A percentile compares a stretch with the other conserved stretches of the same genome.
Evolutionary conservation across 1,140 invertebrate species (phyloP).

Genomic region (Drosophila tani): DNA sequence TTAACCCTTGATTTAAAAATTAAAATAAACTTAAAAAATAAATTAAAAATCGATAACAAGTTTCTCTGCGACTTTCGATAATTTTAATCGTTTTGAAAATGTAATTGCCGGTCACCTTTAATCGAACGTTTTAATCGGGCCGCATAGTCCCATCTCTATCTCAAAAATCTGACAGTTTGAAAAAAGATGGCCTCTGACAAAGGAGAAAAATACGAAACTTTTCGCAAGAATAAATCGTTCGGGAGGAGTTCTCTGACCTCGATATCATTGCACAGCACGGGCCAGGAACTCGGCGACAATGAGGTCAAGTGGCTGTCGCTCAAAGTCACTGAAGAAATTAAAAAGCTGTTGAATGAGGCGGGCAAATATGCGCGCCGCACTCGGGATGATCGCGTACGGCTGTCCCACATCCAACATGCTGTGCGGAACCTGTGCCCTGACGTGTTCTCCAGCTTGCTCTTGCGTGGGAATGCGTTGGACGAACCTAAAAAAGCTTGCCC

Average conservation of each 20-base stretch:
- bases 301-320: conserved; percentile 10
- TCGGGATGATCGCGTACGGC: not conserved
- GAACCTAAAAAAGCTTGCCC: no score
- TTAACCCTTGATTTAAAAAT: not conserved
- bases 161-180: conserved; percentile 14
- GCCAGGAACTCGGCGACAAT: not conserved
- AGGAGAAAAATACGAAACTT: not conserved
- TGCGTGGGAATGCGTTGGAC: not conserved
- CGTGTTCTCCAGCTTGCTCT: not conserved
- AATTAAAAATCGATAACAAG: not conserved
- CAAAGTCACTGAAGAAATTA: not conserved
- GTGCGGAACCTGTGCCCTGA: not conserved
- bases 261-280: not conserved
- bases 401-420: conserved; percentile 22
- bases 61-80: not conserved
- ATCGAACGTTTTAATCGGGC: not conserved
- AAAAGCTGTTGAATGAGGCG: conserved; percentile 11
- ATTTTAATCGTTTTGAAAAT: not conserved
- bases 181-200: conserved; percentile 7
- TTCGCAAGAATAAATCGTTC: not conserved
- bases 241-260: not conserved
- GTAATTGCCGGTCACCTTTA: not conserved
- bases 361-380: conserved; percentile 22
- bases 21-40: conserved; percentile 1
- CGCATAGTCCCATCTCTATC: not conserved